Base-by-base conservation (phyloP, 2,888 invertebrate species). In the Andrena marginata region DNA sequence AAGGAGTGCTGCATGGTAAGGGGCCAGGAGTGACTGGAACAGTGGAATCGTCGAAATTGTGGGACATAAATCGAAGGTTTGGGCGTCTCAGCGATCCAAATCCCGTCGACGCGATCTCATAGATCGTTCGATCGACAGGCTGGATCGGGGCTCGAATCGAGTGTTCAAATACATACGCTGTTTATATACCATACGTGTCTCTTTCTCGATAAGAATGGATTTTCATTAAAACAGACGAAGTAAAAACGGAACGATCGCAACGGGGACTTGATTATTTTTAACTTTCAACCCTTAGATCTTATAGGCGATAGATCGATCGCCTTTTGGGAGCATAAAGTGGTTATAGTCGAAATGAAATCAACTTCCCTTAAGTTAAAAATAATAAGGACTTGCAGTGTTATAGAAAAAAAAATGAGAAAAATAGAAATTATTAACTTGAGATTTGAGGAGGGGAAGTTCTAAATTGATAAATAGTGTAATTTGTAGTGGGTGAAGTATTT, bases 181-280 rank as follows among this genome's bases (percentile, higher is more conserved):
- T 80, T 80, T 80, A 65, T 77, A 77, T 69, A 69, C 33, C 56
- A 59, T 71, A 54, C 80, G 56, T 77, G 54, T 72, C 73, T 56
- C 69, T 77, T 77, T 80, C 81, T 65, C 73, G 64, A 73, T 51
- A 62, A 79, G 64, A 51, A 68, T 81, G 64, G 69, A 49, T 81
- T 78, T 79, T 79, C 78, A 81, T 79, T 81, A 73, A 78, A 78
- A 23, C 54, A 67, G 42, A 77, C 67, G 33, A 79, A 81, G 70
- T 80, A 67, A 80, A 64, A 77, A 78, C 72, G 48, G 51, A 79
- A 60, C 51, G 51, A 73, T 48, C 67, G 35, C 31, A 33, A 33
- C 31, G 5, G 51, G 16, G 33, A 33, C 31, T 56, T 80, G 26
- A 0, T 64, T 63, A 23, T 68, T 51, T 54, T 35, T 62, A 59